Conservation (phyloP, 2,113 vertebrate genomes). For the Casuarius casuarius region DNA sequence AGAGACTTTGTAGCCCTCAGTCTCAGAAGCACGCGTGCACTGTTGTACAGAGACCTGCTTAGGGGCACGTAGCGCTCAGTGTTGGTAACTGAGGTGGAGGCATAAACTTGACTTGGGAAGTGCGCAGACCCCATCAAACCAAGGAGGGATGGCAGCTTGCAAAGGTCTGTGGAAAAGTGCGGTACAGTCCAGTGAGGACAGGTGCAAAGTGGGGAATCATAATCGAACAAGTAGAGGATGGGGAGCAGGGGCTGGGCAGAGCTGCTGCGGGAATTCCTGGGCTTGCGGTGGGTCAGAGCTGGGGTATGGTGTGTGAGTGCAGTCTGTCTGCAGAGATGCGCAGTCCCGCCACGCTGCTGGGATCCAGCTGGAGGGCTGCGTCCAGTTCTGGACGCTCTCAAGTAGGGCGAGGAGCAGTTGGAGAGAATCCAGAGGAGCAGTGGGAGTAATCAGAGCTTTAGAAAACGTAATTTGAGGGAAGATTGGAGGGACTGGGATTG, state of each 20-base stretch:
- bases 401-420: neutral
- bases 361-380: neutral
- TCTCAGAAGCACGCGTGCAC: neutral
- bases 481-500: neutral
- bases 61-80: neutral
- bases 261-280: neutral
- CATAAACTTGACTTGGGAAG: too few relatives aligned
- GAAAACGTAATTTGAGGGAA: neutral
- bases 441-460: neutral
- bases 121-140: neutral
- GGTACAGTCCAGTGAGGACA: accelerated
- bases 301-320: neutral
- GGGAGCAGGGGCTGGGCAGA: neutral
- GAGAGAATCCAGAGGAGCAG: neutral
- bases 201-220: neutral
- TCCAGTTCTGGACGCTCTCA: neutral
- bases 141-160: neutral
- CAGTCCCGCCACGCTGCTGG: neutral
- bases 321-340: neutral
- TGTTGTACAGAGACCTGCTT: neutral
- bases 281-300: neutral
- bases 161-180: neutral
- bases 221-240: neutral
- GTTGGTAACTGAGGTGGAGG: neutral
- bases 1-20: neutral